Base-by-base conservation (phyloP, 2,888 invertebrate species). In the Xiphydria camelus region DNA sequence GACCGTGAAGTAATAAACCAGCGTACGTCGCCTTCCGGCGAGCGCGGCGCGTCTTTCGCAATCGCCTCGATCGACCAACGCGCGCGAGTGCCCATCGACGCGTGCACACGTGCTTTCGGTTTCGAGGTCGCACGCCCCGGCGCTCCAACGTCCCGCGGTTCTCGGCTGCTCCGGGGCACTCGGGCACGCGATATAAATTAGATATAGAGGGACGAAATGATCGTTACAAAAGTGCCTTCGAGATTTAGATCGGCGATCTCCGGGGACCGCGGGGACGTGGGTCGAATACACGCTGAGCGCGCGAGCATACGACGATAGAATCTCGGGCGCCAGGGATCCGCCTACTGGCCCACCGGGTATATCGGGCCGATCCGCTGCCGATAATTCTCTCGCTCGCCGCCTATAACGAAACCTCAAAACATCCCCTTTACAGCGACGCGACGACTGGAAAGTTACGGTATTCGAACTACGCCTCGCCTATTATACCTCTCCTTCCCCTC, bases 311-410 rank as follows among this genome's bases (percentile, higher is more conserved):
- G n/a, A 53, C 53, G 61, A 61, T 61, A 59, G 54, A 59, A 61
- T 59, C 61, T 57, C 55, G 50, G 61, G 57, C 57, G 59, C 61
- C 60, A 55, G 53, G 54, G 53, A 57, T 57, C 60, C 60, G 57
- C 60, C 60, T 55, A 60, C 55, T 45, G 51, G 33, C 47, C 49
- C 35, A 19, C 45, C 44, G 26, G 26, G 26, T 18, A 36, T 31
- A 36, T n/a, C 15, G 19, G 46, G 41, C 45, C 49, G 49, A 53
- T 55, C 53, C 35, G 47, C 17, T 21, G 46, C 47, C n/a, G 53
- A 49, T 51, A 58, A 58, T n/a, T n/a, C 52, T 54, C 45, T 48
- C 49, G 41, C 47, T 26, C 6, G 26, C 12, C 26, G 12, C 10
- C 26, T 26, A 26, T 26, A 10, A 26, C n/a, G 26, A 10, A 26